These are phyloP conservation scores for Drosophila jambulina DNA, from an alignment of 1,140 invertebrate genomes.

Conservation along the genomic window DNA sequence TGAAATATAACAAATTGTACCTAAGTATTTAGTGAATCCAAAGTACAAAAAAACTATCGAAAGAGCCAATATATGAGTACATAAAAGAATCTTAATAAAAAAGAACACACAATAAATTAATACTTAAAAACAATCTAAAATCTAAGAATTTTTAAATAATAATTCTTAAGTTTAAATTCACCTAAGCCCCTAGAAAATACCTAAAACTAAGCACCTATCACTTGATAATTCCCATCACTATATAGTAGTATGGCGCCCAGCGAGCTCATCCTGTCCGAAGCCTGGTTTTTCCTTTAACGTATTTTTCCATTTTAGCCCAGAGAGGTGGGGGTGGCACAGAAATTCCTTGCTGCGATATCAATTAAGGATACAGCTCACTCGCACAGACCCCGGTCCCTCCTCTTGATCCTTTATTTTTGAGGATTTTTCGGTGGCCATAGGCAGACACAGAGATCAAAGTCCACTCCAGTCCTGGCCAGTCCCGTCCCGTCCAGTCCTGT, in stretches of 20 bases:
- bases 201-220: background rate
- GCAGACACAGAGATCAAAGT: slow-evolving; percentile 48
- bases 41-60: too few species aligned
- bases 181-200: background rate
- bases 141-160: too few species aligned
- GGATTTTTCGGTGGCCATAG: slow-evolving; percentile 53
- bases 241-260: background rate
- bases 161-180: background rate
- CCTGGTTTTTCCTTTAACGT: slow-evolving; percentile 35
- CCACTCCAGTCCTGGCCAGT: slow-evolving; percentile 31
- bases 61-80: too few species aligned
- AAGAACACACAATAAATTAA: too few species aligned
- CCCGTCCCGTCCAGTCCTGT: slow-evolving; percentile 1
- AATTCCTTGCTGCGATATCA: slow-evolving; percentile 82
- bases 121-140: too few species aligned
- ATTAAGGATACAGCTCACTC: slow-evolving; percentile 76
- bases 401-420: slow-evolving; percentile 33
- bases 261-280: slow-evolving; percentile 46
- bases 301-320: slow-evolving; percentile 29
- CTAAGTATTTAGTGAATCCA: too few species aligned
- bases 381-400: slow-evolving; percentile 7
- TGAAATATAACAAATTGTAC: too few species aligned
- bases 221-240: slow-evolving; percentile 20
- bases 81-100: too few species aligned
- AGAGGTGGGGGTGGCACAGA: slow-evolving; percentile 46